phyloP scores from a whole-genome alignment of 2,113 vertebrate species.

The Opisthocomus hoazin region DNA sequence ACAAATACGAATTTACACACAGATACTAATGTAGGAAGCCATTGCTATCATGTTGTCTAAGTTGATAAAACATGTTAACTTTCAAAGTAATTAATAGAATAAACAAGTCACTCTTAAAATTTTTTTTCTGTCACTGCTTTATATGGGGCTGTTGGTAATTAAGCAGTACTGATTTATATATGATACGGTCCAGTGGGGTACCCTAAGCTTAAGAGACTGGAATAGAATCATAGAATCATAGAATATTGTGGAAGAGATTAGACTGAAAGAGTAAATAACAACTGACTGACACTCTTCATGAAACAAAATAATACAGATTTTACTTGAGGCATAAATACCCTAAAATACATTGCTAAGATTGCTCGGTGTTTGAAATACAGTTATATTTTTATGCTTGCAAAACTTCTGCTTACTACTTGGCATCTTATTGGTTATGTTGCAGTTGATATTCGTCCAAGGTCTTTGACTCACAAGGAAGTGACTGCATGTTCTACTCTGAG shows the following conservation, averaged over 20 bases:
- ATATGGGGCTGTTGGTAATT: background rate
- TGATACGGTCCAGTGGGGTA: background rate
- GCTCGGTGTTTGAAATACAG: background rate
- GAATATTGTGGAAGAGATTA: background rate
- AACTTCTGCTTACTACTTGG: constrained; percentile 1
- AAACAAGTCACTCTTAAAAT: background rate
- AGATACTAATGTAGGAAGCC: background rate
- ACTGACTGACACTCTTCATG: background rate
- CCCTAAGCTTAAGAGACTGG: background rate
- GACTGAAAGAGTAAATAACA: background rate
- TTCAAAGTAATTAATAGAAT: background rate
- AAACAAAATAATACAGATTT: background rate
- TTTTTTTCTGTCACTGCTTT: background rate
- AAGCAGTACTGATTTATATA: background rate
- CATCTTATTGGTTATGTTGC: background rate
- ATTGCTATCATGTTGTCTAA: background rate
- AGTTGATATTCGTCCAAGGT: constrained; percentile 35
- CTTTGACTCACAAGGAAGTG: constrained; percentile 60
- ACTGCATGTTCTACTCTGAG: background rate
- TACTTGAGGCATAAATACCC: background rate
- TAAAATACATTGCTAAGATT: background rate
- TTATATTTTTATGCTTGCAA: background rate
- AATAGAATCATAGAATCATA: too few relatives aligned
- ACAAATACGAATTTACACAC: background rate
- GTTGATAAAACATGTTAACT: background rate